Evolutionary conservation across 2,888 invertebrate species (phyloP).

Genomic region (Amaurobius ferox): DNA sequence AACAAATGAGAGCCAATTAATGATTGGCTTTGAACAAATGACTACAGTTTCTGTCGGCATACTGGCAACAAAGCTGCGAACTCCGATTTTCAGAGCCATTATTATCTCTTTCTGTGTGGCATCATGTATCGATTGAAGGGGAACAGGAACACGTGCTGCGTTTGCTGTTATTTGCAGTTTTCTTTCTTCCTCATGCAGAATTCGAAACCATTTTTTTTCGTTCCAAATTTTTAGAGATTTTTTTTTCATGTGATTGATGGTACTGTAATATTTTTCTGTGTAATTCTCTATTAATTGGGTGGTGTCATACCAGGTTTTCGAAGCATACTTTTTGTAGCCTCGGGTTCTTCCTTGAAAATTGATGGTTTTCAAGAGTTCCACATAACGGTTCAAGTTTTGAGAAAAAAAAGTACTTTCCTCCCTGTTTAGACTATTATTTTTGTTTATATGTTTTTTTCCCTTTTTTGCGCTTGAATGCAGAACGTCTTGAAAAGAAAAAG

Average conservation of each 20-base stretch:
- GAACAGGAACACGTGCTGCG: constrained; percentile 34
- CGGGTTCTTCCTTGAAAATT: not conserved
- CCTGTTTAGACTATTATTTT: no score
- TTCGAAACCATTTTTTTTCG: not conserved
- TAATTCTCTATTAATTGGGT: constrained; percentile 43
- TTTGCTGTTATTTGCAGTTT: constrained; percentile 21
- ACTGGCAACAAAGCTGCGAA: constrained; percentile 69
- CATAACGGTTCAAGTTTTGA: not conserved
- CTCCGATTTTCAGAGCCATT: constrained; percentile 66
- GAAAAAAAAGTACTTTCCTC: not conserved
- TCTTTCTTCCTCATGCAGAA: not conserved
- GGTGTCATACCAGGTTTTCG: constrained; percentile 11
- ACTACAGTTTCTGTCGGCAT: constrained; percentile 32
- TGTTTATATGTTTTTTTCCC: no score
- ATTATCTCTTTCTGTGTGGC: constrained; percentile 63
- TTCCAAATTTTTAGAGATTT: not conserved
- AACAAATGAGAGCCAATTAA: constrained; percentile 70
- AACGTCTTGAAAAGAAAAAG: no score
- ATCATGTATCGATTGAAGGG: constrained; percentile 60
- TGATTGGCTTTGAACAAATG: constrained; percentile 71
- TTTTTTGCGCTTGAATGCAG: no score
- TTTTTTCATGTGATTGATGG: constrained; percentile 33
- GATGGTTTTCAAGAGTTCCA: not conserved
- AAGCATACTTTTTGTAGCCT: not conserved
- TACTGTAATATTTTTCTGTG: constrained; percentile 40